Evolutionary conservation across 2,888 invertebrate genomes (phyloP).

Genomic region (Arctia plantaginis): DNA sequence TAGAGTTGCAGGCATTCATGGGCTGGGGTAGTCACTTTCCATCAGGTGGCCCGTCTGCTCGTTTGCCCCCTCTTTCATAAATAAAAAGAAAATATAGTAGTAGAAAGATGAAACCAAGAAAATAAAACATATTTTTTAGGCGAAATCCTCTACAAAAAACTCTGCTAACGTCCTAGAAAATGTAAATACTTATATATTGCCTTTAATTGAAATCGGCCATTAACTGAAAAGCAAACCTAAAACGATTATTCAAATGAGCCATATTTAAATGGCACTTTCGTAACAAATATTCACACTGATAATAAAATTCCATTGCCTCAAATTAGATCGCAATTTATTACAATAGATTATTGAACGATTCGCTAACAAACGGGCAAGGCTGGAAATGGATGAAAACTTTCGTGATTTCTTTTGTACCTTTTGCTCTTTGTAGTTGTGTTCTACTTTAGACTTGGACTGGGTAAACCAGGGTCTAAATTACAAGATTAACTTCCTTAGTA

Average conservation of each 20-base stretch:
- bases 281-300: neutral
- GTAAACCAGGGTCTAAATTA: neutral
- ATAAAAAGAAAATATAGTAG: too few relatives aligned
- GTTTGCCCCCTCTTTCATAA: too few relatives aligned
- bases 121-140: too few relatives aligned
- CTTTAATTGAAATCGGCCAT: neutral
- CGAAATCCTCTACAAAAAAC: neutral
- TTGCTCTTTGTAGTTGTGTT: neutral
- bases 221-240: neutral
- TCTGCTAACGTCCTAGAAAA: neutral
- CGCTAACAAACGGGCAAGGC: too few relatives aligned
- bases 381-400: neutral
- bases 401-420: neutral
- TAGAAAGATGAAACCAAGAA: too few relatives aligned
- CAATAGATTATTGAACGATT: neutral
- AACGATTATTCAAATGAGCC: neutral
- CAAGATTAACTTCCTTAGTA: neutral
- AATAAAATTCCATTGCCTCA: neutral
- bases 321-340: too few relatives aligned
- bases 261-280: neutral
- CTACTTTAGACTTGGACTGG: neutral
- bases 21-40: too few relatives aligned
- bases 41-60: too few relatives aligned
- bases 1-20: too few relatives aligned
- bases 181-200: neutral